Base-by-base conservation (phyloP, 2,113 vertebrate species). In the Lepidothrix coronata region DNA sequence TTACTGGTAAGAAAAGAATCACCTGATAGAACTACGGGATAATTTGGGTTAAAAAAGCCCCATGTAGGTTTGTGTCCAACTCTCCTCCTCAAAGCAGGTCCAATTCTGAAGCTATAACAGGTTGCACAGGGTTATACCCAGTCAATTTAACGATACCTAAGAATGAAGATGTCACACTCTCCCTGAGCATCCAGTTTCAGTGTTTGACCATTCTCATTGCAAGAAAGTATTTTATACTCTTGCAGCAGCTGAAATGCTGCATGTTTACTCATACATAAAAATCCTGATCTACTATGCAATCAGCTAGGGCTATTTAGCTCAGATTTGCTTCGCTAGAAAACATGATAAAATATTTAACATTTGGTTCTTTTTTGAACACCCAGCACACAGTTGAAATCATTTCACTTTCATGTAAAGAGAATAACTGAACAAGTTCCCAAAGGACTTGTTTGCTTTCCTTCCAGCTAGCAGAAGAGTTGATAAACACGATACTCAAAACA, bases 341-440 rank as follows among this genome's bases (percentile, higher is more conserved):
- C 52, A 44, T 14, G 2, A 67, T 93, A 57, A 93, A 93, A 95
- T 94, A 96, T 89, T 96, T 81, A 96, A 75, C 35, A 49, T 73
- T 51, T 81, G 57, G 57, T 30, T 58, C 35, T 66, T 83, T 91
- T 93, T 35, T 72, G 46, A 94, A 88, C 19, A 35, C 11, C 67
- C 79, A 80, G 79, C 37, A 81, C 9, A 72, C 21, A 82, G 44
- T 0, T 84, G 39, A 91, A 95, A 96, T 63, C 2, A 88, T 71
- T 93, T 67, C 72, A 67, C 73, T 91, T 90, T 75, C 79, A 78
- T 37, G n/a, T 78, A 81, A 80, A 93, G 49, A 83, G 61, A 94
- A 54, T 54, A 84, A 93, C 31, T 71, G 76, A 93, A 75, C 15
- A 81, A 72, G 65, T 72, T 84, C 83, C 68, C 39, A 85, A 84